These are phyloP conservation scores for Oncorhynchus tshawytscha DNA, from an alignment of 2,113 vertebrate genomes.

Conservation along the genomic window DNA sequence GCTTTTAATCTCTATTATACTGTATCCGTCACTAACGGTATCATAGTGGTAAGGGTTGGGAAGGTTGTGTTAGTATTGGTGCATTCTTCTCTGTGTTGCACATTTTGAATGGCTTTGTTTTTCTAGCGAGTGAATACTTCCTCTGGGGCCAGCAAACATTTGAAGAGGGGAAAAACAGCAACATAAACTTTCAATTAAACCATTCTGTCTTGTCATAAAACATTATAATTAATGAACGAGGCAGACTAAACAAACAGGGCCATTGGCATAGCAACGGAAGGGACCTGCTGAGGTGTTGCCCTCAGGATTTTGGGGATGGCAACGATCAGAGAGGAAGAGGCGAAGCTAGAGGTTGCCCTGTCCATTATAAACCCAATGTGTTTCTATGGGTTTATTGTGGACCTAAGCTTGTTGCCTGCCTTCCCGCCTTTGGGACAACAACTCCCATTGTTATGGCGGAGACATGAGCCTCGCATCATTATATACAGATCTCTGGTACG, in stretches of 20 bases:
- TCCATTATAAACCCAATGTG: too few species aligned
- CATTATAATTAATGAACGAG: constrained; percentile 18
- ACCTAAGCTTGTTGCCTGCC: too few species aligned
- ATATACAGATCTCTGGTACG: background rate
- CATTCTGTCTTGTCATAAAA: constrained; percentile 50
- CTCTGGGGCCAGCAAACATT: constrained; percentile 17
- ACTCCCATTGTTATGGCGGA: too few species aligned
- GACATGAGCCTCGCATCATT: too few species aligned
- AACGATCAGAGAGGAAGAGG: too few species aligned
- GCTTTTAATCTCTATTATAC: too few species aligned
- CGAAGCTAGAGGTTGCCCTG: too few species aligned
- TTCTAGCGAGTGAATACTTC: constrained; percentile 24
- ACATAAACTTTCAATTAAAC: constrained; percentile 49
- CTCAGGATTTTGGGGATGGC: background rate
- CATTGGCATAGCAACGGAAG: constrained; percentile 46
- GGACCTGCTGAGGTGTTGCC: constrained; percentile 36
- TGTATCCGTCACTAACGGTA: too few species aligned
- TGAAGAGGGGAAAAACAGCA: constrained; percentile 34
- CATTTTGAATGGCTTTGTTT: constrained; percentile 23
- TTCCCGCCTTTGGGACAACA: too few species aligned
- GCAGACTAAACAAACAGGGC: constrained; percentile 60
- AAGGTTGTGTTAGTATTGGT: background rate
- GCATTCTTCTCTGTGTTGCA: background rate
- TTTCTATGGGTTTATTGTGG: too few species aligned
- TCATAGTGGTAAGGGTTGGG: too few species aligned